phyloP scores from a whole-genome alignment of 2,888 invertebrate genomes.

The Cheilosia impressa region DNA sequence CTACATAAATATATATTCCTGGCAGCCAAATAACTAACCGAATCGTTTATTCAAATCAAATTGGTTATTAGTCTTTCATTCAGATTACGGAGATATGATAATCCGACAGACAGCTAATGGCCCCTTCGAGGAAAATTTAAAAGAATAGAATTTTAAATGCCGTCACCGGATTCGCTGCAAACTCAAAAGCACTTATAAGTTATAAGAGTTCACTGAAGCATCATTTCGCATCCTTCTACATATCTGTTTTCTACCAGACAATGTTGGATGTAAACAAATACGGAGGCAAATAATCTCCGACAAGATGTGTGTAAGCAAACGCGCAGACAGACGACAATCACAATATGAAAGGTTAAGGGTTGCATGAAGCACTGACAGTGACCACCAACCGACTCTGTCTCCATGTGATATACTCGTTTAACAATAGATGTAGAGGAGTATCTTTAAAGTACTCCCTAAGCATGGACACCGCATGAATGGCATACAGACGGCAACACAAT shows the following conservation, averaged over 20 bases:
- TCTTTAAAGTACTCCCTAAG: neutral
- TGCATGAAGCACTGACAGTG: conserved; percentile 43
- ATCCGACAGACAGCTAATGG: conserved; percentile 33
- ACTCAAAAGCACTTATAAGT: neutral
- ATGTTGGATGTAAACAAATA: conserved; percentile 35
- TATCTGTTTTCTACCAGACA: conserved; percentile 15
- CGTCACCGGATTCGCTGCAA: conserved; percentile 19
- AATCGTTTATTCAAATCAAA: conserved; percentile 37
- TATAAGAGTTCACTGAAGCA: neutral
- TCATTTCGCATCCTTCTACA: conserved; percentile 2
- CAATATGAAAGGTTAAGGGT: conserved; percentile 48
- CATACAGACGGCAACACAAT: conserved; percentile 44
- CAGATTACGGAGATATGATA: conserved; percentile 63
- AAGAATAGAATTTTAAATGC: conserved; percentile 57
- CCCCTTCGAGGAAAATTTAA: conserved; percentile 51
- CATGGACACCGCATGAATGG: neutral
- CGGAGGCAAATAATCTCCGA: conserved; percentile 34
- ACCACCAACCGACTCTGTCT: conserved; percentile 19
- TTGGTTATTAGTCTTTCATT: conserved; percentile 8
- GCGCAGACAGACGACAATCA: conserved; percentile 55
- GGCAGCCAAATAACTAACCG: neutral
- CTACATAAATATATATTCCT: no score
- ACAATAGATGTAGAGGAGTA: conserved; percentile 8
- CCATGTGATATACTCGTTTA: neutral
- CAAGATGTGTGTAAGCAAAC: conserved; percentile 42